Evolutionary conservation across 2,113 vertebrate genomes (phyloP).

Genomic region (Rhea americana): DNA sequence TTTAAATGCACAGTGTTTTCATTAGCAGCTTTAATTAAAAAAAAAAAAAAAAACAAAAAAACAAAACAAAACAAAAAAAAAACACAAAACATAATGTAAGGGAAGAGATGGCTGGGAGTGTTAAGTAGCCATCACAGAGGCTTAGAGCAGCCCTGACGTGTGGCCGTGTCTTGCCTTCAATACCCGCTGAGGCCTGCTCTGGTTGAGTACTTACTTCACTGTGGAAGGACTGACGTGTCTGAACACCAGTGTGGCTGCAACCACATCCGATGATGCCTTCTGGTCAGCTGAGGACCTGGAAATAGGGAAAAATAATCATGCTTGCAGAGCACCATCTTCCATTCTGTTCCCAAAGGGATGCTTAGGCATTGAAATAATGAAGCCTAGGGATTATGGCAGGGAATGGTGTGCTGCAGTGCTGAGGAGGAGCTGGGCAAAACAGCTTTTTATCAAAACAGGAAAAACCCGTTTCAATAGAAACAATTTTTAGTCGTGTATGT

Average conservation of each 20-base stretch:
- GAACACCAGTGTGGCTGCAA: neutral
- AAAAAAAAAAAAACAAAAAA: neutral
- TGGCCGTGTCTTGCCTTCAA: neutral
- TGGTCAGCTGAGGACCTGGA: neutral
- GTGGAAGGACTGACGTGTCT: neutral
- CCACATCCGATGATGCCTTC: neutral
- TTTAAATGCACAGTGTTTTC: accelerated
- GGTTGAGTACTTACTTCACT: neutral
- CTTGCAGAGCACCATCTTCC: neutral
- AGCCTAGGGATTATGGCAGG: neutral
- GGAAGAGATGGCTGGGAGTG: neutral
- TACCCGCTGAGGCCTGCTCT: neutral
- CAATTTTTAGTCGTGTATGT: too few relatives aligned
- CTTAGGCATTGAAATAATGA: neutral
- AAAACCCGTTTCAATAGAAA: neutral
- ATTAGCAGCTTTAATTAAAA: neutral
- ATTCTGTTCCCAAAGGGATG: neutral
- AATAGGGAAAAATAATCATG: neutral
- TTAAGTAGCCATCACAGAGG: neutral
- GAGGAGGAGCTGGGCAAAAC: neutral
- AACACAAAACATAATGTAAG: too few relatives aligned
- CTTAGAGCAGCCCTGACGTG: neutral
- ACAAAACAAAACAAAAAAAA: too few relatives aligned
- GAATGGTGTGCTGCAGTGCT: neutral
- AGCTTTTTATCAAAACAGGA: neutral